Evolutionary conservation across 2,797 vertebrate species (phyloP), one percentile per base, ranked within the genome.

Genomic region (Aphelocoma californica): DNA sequence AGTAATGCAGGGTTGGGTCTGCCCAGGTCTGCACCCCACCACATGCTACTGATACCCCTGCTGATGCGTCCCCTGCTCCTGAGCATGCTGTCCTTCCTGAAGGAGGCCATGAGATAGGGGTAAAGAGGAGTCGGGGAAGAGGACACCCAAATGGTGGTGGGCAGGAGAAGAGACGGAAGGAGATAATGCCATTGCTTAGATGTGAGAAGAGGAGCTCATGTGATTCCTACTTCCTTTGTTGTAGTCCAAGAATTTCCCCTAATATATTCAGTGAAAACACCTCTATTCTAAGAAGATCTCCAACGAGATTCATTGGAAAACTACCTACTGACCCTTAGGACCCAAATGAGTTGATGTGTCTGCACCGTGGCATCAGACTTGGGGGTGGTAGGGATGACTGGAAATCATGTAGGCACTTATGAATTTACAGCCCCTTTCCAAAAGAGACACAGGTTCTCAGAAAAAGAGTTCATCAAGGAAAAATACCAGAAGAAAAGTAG

Each of bases 401-500:
- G 40, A 84, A 93, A 77, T 45, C 51, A 48, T 0, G 0, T 8
- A 64, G 34, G 8, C 4, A 44, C 23, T 80, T 81, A 21, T 0
- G 6, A 92, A 58, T 79, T 91, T 62, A 62, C 56, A 72, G 18
- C 2, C 15, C 24, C 14, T 82, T 82, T 70, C 12, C 36, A 80
- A 80, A 84, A 62, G 54, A 1, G 42, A 34, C 28, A 62, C 3
- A 50, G 15, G 15, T 38, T 80, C 51, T 54, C 44, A 23, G 34
- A 81, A 78, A 60, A 38, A 31, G 24, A 53, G 9, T 23, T 90
- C 10, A 71, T n/a, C 7, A 32, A 80, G n/a, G 28, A 28, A 88
- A 78, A 74, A 32, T 14, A 67, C 3, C 2, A 4, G 8, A 87
- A 57, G 24, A 69, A 54, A 90, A 70, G 13, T 36, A 54, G 2